phyloP scores from a whole-genome alignment of 2,797 vertebrate genomes.

The Chromobotia macracanthus region DNA sequence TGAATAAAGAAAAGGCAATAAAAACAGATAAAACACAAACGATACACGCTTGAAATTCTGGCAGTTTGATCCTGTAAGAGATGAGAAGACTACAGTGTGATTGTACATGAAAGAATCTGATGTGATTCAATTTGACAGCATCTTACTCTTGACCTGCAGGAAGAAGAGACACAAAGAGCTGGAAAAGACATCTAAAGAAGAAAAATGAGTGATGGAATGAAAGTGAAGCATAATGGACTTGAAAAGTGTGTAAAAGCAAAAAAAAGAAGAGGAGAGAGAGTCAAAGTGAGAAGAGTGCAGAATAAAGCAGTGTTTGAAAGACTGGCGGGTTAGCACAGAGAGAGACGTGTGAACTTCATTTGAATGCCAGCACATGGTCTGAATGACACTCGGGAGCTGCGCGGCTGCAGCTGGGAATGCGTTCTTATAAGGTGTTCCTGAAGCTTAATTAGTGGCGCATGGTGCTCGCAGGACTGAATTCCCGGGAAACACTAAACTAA shows the following conservation, averaged over 20 bases:
- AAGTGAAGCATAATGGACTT: slow-evolving; percentile 22
- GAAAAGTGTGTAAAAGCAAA: slow-evolving; percentile 10
- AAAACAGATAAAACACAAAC: slow-evolving; percentile 40
- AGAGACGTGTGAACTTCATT: slow-evolving; percentile 30
- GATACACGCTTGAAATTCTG: slow-evolving; percentile 58
- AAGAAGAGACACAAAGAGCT: slow-evolving; percentile 20
- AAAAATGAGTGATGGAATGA: slow-evolving; percentile 31
- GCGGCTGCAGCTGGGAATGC: not conserved
- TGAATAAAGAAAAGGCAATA: slow-evolving; percentile 54
- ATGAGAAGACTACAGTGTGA: slow-evolving; percentile 24
- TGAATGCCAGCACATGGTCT: slow-evolving; percentile 44
- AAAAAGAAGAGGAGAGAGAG: slow-evolving; percentile 1
- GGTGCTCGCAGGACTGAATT: not conserved
- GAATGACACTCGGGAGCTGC: not conserved
- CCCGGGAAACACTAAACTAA: not conserved
- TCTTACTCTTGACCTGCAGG: slow-evolving; percentile 47
- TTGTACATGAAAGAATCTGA: slow-evolving; percentile 31
- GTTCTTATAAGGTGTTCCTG: not conserved
- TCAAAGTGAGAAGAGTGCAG: slow-evolving; percentile 8
- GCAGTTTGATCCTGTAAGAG: slow-evolving; percentile 53
- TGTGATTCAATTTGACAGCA: slow-evolving; percentile 43
- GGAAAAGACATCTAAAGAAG: slow-evolving; percentile 26
- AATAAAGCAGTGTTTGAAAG: slow-evolving; percentile 22
- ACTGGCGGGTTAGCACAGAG: slow-evolving; percentile 22
- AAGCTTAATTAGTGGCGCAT: not conserved